Conservation (phyloP, 2,888 invertebrate genomes). For the Tanytarsus gracilentus region DNA sequence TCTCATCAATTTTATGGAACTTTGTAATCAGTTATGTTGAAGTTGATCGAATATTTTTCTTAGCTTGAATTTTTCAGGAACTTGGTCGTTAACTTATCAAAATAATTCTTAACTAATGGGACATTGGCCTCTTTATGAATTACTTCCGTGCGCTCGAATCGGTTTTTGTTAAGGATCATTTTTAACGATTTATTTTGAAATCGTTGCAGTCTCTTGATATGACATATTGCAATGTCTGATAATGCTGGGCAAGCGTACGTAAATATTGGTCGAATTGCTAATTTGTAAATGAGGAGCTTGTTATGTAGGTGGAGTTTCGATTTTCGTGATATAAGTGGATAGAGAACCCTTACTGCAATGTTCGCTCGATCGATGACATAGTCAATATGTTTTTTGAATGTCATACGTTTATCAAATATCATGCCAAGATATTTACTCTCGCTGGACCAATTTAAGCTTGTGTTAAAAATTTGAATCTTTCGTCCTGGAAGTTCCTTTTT, state of each 20-base stretch:
- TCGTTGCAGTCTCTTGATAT: background rate
- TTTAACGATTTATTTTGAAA: background rate
- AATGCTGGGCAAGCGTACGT: background rate
- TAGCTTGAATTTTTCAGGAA: background rate
- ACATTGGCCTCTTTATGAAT: background rate
- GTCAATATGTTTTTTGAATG: background rate
- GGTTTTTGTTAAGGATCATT: background rate
- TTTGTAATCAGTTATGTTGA: no score
- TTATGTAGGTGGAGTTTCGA: background rate
- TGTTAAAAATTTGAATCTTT: background rate
- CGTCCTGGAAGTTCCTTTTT: background rate
- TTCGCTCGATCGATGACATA: background rate
- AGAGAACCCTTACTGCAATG: background rate
- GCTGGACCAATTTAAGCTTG: background rate
- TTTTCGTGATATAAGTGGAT: background rate
- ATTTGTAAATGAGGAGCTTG: background rate
- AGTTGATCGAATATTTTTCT: no score
- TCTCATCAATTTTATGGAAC: no score
- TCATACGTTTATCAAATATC: background rate
- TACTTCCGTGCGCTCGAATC: background rate
- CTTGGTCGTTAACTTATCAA: background rate
- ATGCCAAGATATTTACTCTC: background rate
- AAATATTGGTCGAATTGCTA: background rate
- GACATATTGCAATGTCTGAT: background rate
- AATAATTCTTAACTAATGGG: background rate